A percentile compares a stretch with the other conserved stretches of the same genome.
Evolutionary conservation across 2,113 vertebrate species (phyloP).

Genomic region (Chaenogobius annularis): DNA sequence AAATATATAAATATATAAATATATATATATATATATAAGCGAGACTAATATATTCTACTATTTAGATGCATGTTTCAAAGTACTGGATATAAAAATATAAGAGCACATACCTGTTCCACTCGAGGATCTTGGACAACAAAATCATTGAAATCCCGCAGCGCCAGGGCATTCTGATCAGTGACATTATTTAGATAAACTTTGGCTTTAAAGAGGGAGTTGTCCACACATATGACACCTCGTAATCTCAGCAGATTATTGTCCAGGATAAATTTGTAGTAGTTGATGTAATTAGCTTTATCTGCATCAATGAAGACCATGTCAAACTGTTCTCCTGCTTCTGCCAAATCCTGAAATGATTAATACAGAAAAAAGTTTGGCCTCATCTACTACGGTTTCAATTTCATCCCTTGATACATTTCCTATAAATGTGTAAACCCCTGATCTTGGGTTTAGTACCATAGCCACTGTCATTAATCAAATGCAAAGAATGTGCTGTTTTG

Average conservation of each 20-base stretch:
- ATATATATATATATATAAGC: too few species aligned
- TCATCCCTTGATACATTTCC: not conserved
- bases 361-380: not conserved
- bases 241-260: constrained; percentile 80
- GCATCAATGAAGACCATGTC: constrained; percentile 85
- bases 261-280: constrained; percentile 83
- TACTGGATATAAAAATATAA: not conserved
- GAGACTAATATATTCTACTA: not conserved
- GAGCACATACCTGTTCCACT: constrained; percentile 75
- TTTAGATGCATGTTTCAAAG: not conserved
- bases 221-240: constrained; percentile 78
- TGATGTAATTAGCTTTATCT: constrained; percentile 81
- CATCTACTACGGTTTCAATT: not conserved
- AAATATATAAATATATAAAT: too few species aligned
- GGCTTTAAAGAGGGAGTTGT: constrained; percentile 82
- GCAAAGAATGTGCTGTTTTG: not conserved
- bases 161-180: constrained; percentile 76
- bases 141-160: constrained; percentile 79
- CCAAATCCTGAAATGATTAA: constrained; percentile 69
- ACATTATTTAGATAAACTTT: constrained; percentile 79
- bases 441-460: not conserved
- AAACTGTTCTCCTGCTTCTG: constrained; percentile 77
- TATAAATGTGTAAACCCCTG: not conserved
- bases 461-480: not conserved
- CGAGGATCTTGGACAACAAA: constrained; percentile 73